These are phyloP conservation scores for Apodemus speciosus DNA, from an alignment of 2,113 vertebrate genomes.

Conservation along the genomic window DNA sequence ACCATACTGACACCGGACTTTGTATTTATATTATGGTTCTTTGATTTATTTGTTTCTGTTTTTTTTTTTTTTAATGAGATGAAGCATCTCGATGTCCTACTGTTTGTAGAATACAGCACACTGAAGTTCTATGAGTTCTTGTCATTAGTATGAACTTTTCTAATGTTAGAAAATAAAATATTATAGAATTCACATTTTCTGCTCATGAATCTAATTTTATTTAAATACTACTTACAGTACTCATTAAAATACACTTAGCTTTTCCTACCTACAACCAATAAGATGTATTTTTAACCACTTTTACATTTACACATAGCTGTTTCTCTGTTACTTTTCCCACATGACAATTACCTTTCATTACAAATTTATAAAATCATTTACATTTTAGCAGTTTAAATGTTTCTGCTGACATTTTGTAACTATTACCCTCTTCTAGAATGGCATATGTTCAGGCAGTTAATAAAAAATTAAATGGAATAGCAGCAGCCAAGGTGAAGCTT, in stretches of 20 bases:
- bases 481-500: slow-evolving; percentile 88
- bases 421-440: slow-evolving; percentile 94
- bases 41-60: slow-evolving; percentile 86
- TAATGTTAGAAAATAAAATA: slow-evolving; percentile 90
- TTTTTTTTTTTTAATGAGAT: slow-evolving; percentile 78
- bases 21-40: slow-evolving; percentile 79
- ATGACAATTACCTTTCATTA: slow-evolving; percentile 97
- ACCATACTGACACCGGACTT: slow-evolving; percentile 59
- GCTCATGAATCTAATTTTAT: slow-evolving; percentile 87
- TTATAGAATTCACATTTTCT: slow-evolving; percentile 89
- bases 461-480: slow-evolving; percentile 93
- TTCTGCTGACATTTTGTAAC: slow-evolving; percentile 98
- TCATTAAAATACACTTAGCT: slow-evolving; percentile 88
- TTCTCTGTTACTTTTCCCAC: slow-evolving; percentile 89
- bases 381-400: slow-evolving; percentile 93
- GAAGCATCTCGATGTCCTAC: slow-evolving; percentile 80
- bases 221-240: slow-evolving; percentile 86
- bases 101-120: slow-evolving; percentile 84
- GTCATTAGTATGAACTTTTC: slow-evolving; percentile 86
- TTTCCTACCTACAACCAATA: slow-evolving; percentile 83
- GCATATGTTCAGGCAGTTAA: slow-evolving; percentile 95
- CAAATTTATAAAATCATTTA: slow-evolving; percentile 97
- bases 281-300: slow-evolving; percentile 84
- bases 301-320: slow-evolving; percentile 87
- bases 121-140: slow-evolving; percentile 87